Base-by-base conservation (phyloP, 2,113 vertebrate species). In the Xenus cinereus region DNA sequence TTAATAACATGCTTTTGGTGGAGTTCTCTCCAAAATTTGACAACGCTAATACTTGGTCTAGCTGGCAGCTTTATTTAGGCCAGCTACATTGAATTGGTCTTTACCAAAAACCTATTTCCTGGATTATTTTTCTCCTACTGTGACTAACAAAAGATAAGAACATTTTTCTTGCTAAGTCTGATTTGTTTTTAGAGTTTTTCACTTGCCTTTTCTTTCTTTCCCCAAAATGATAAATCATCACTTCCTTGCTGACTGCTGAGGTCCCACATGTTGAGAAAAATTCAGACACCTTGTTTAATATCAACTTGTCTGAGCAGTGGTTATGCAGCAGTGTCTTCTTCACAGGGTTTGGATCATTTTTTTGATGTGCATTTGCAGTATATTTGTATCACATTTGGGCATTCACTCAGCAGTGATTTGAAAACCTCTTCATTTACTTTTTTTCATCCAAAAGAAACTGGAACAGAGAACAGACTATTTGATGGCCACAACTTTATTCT, bases 401-500 rank as follows among this genome's bases (percentile, higher is more conserved):
- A 80, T 84, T 87, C 66, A 35, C 20, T 91, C 74, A 69, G 41
- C 74, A 85, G 24, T 56, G 37, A 48, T 80, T 86, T 81, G 57
- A 93, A 95, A 95, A 91, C 46, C 23, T 94, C 48, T 67, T 83
- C 12, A 74, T 88, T 93, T 75, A 50, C 46, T 14, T 69, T 74
- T 87, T 84, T 93, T 91, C n/a, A 66, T 89, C 35, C 51, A 80
- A 94, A 90, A 87, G 57, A 94, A 90, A 84, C 22, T 69, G 54
- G 30, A 80, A 71, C 30, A 93, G 76, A 81, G n/a, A 91, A 84
- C 12, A 88, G 54, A 48, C 21, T 92, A 15, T 74, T 87, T 92
- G 37, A 87, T 50, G 46, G 68, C 30, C 63, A 88, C 45, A 87
- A 73, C 48, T 96, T 97, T 96, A 97, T 96, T 95, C 63, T 83